phyloP scores from a whole-genome alignment of 92 coral and sea anemone species.

The Zoanthus solanderi region DNA sequence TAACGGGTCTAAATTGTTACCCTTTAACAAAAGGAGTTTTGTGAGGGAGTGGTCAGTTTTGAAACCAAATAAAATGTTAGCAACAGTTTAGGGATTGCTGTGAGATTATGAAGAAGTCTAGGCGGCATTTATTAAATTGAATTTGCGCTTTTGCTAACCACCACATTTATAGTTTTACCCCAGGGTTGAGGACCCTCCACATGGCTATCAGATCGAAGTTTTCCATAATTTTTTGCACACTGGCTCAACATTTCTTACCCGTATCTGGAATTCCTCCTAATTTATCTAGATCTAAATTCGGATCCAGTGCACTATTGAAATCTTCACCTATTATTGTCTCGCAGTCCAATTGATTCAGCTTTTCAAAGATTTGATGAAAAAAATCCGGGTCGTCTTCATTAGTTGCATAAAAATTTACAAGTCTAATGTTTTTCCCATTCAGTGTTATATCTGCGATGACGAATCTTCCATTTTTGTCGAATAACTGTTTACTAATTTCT shows the following conservation, averaged over 20 bases:
- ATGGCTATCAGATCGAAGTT: slow-evolving; percentile 30
- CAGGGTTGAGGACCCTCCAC: slow-evolving; percentile 44
- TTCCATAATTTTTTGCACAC: slow-evolving; percentile 31
- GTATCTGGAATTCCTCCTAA: slow-evolving; percentile 28
- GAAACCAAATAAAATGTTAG: slow-evolving; percentile 14
- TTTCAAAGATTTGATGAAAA: neutral
- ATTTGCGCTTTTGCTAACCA: slow-evolving; percentile 13
- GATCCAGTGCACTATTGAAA: slow-evolving; percentile 39
- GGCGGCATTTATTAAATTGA: slow-evolving; percentile 22
- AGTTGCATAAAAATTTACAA: slow-evolving; percentile 37
- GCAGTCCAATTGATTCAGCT: neutral
- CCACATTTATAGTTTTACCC: slow-evolving; percentile 43
- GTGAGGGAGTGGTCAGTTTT: slow-evolving; percentile 17
- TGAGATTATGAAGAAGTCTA: slow-evolving; percentile 37
- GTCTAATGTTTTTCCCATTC: slow-evolving; percentile 30
- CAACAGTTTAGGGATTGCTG: slow-evolving; percentile 14
- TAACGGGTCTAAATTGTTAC: neutral
- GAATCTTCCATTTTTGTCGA: slow-evolving; percentile 36
- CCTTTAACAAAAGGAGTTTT: slow-evolving; percentile 1
- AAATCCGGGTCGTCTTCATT: too few species aligned
- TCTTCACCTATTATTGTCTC: slow-evolving; percentile 33
- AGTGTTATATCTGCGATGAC: slow-evolving; percentile 27
- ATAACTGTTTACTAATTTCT: slow-evolving; percentile 14
- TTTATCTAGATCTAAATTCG: slow-evolving; percentile 9
- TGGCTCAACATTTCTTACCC: slow-evolving; percentile 19